Base-by-base conservation (phyloP, 2,888 invertebrate genomes). In the Acholoe squamosa region DNA sequence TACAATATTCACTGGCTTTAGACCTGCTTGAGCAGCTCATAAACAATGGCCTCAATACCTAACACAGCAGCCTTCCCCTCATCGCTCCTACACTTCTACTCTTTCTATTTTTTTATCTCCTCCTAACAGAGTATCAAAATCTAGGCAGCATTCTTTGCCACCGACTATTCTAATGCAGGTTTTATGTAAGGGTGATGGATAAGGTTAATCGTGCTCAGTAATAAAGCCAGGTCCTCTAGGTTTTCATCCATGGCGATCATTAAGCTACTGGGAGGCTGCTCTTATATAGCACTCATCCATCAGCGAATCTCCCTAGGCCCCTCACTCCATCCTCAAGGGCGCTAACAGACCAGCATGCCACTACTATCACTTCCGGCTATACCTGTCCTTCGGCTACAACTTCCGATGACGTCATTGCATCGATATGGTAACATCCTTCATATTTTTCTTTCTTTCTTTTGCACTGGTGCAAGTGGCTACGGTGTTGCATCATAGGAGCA, bases 161-260 rank as follows among this genome's bases (percentile, higher is more conserved):
- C 34, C 19, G 80, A 80, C 80, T 80, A 43, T 33, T 43, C 34
- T 80, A 34, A 43, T 33, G 80, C 22, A 16, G 33, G 22, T 43
- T 80, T 80, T 43, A 80, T 80, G 80, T 43, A 3, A 5, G 80
- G 19, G 80, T 80, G 80, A 80, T 80, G 80, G 80, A 80, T 80
- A 80, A 80, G 33, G 80, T 80, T 80, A 33, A 80, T 80, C 80
- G 33, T 80, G 80, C 34, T 7, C 16, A 22, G 43, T 80, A 43
- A 80, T 80, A 43, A 80, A 80, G 80, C 43, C n/a, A 19, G 31
- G 28, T 71, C 71, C 71, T 71, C 31, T 14, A 71, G 71, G n/a
- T 71, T n/a, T n/a, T 28, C 71, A 71, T 25, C 7, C 71, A 71
- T 61, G n/a, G 71, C 71, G 71, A 14, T 71, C 71, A 71, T 71